These are phyloP conservation scores for Uria aalge DNA, from an alignment of 2,113 vertebrate species.

Conservation along the genomic window DNA sequence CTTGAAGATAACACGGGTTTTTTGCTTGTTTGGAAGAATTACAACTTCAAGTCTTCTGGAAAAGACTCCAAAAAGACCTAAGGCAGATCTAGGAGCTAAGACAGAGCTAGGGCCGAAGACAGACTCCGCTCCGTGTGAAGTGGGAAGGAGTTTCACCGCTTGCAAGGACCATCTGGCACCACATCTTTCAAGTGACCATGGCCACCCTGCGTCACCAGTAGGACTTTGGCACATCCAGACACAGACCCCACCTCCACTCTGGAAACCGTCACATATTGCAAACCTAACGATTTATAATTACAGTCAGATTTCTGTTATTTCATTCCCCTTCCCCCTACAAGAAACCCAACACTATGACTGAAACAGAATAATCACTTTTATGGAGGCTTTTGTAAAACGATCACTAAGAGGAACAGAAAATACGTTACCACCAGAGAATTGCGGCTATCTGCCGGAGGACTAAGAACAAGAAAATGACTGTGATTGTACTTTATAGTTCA, in stretches of 20 bases:
- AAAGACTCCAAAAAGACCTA: not conserved
- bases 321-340: not conserved
- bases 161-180: not conserved
- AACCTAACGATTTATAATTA: not conserved
- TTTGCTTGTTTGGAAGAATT: not conserved
- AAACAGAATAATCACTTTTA: not conserved
- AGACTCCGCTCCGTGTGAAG: not conserved
- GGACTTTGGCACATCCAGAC: not conserved
- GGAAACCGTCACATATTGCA: not conserved
- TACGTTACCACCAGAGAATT: conserved; percentile 5
- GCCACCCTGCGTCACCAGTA: not conserved
- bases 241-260: not conserved
- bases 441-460: not conserved
- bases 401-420: conserved; percentile 11
- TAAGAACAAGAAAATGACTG: conserved; percentile 11
- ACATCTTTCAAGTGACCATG: not conserved
- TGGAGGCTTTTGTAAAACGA: not conserved
- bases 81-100: not conserved
- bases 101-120: no score
- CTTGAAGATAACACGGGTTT: not conserved
- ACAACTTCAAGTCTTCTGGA: not conserved
- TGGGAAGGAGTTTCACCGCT: not conserved
- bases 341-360: not conserved
- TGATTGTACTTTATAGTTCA: conserved; percentile 20
- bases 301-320: not conserved